Conservation (phyloP, 1,140 invertebrate species). For the Aphaenogaster rudis region DNA sequence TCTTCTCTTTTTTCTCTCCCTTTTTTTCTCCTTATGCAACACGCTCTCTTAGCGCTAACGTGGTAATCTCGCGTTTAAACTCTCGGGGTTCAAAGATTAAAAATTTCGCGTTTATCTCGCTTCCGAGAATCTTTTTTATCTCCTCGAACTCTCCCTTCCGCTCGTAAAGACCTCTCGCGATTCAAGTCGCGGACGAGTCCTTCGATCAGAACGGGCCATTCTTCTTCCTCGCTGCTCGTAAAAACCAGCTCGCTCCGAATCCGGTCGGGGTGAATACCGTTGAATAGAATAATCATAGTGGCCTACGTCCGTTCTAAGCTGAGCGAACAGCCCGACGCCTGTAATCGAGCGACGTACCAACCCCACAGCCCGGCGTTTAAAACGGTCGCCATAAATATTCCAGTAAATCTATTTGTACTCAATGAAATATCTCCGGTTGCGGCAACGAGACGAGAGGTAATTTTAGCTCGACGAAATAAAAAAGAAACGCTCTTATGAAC, state of each 20-base stretch:
- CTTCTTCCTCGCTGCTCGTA: slow-evolving; percentile 29
- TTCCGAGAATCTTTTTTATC: slow-evolving; percentile 41
- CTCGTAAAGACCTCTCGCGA: slow-evolving; percentile 41
- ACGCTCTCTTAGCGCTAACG: not conserved
- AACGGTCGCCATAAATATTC: slow-evolving; percentile 27
- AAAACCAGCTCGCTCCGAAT: slow-evolving; percentile 56
- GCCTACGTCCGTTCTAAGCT: slow-evolving; percentile 15
- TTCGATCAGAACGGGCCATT: slow-evolving; percentile 38
- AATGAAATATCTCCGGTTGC: slow-evolving; percentile 27
- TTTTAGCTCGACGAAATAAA: not conserved
- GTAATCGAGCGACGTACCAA: slow-evolving; percentile 13
- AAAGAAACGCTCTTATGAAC: not conserved
- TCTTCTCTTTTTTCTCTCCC: no score
- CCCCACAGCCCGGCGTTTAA: not conserved
- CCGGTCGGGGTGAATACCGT: slow-evolving; percentile 51
- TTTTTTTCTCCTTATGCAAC: not conserved
- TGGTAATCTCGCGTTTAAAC: not conserved
- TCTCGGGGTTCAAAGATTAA: not conserved
- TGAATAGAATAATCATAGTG: slow-evolving; percentile 56
- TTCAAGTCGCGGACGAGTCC: slow-evolving; percentile 56
- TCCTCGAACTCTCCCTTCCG: not conserved
- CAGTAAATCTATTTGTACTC: slow-evolving; percentile 22
- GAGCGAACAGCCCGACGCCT: slow-evolving; percentile 3
- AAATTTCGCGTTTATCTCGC: slow-evolving; percentile 40
- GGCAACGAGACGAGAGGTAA: not conserved